Base-by-base conservation (phyloP, 2,113 vertebrate species). In the Clarias batrachus region DNA sequence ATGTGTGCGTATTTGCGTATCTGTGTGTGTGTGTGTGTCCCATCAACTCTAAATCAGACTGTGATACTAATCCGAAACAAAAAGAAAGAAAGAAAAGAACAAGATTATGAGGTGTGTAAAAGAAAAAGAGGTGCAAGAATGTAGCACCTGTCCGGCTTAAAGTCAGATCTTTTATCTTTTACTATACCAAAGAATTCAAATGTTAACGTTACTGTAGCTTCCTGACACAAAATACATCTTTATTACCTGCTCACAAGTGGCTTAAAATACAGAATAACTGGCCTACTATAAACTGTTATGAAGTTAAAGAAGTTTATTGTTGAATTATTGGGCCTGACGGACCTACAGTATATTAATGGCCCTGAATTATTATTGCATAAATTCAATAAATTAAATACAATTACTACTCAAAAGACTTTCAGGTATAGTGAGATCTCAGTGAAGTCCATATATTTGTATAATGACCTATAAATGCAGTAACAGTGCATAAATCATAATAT, bases 111-210 rank as follows among this genome's bases (percentile, higher is more conserved):
- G 33, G 27, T 41, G 56, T 74, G 79, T 37, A 30, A 41, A 11
- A 52, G 14, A 85, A 17, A 86, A 60, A 25, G 59, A 62, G 21
- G 57, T 77, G 68, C 23, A 73, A 87, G 57, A 65, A 83, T 78
- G 59, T 77, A n/a, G 19, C 81, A 87, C 71, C 81, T 87, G 86
- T 83, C 62, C 41, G 23, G 17, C 8, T 57, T 85, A 37, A 89
- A 92, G 89, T 91, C 89, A 91, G 56, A 89, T 92, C 87, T 88
- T 85, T 91, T 85, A 83, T 92, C 87, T 88, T 85, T 91, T 85
- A 83, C 82, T 85, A 57, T 57, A 89, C 88, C 66, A 90, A 90
- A 88, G 94, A 94, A 88, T 82, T 93, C 91, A 94, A 94, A 93
- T 91, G 76, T 3, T 78, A 78, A 78, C 17, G 5, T 54, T 62